phyloP scores from a whole-genome alignment of 2,113 vertebrate species.

The Misgurnus mizolepis region DNA sequence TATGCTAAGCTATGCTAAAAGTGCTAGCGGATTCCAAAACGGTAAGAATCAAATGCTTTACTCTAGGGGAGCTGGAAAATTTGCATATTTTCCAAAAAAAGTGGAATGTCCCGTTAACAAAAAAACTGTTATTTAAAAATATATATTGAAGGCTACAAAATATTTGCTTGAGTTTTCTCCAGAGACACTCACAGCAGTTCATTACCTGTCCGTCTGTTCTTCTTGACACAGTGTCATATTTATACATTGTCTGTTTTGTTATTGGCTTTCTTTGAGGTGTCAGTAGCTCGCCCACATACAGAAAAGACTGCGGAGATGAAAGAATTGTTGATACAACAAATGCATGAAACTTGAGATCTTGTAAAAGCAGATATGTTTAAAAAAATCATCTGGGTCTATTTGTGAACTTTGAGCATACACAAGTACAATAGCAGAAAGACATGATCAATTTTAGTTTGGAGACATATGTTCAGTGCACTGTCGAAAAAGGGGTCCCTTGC shows the following conservation, averaged over 20 bases:
- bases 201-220: neutral
- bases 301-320: neutral
- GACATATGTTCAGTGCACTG: neutral
- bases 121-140: too few relatives aligned
- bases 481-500: too few relatives aligned
- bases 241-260: neutral
- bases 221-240: neutral
- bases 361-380: conserved; percentile 8
- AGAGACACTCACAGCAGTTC: neutral
- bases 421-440: neutral
- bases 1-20: too few relatives aligned
- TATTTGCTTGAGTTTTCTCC: conserved; percentile 2
- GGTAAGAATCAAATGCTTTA: too few relatives aligned
- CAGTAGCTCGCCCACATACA: neutral
- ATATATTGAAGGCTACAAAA: neutral
- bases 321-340: neutral
- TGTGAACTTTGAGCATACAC: neutral
- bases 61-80: too few relatives aligned
- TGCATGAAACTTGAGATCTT: neutral
- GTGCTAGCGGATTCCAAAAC: too few relatives aligned
- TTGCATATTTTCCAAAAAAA: too few relatives aligned
- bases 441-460: neutral
- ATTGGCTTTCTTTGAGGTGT: neutral
- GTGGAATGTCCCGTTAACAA: too few relatives aligned
- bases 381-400: neutral